Evolutionary conservation across 2,113 vertebrate genomes (phyloP).

Genomic region (Amphiprion percula): DNA sequence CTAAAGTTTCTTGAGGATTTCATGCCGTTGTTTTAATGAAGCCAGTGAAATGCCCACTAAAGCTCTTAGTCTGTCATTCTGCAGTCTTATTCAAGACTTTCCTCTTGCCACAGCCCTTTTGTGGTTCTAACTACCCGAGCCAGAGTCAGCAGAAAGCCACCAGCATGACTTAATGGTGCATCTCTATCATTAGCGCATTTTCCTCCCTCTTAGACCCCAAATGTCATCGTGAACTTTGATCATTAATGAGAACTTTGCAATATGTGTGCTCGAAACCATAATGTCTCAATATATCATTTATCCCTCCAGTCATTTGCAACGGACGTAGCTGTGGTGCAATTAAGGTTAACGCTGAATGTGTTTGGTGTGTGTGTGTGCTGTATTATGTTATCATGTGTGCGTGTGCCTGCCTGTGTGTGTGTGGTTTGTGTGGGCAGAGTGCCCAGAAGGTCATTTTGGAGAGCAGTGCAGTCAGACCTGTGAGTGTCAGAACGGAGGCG

Average conservation of each 20-base stretch:
- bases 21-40: slow-evolving; percentile 79
- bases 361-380: slow-evolving; percentile 14
- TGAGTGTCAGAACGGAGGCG: slow-evolving; percentile 74
- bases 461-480: slow-evolving; percentile 72
- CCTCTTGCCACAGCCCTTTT: slow-evolving; percentile 71
- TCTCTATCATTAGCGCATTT: slow-evolving; percentile 76
- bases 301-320: neutral
- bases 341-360: slow-evolving; percentile 21
- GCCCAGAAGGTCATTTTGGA: slow-evolving; percentile 68
- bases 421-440: slow-evolving; percentile 66
- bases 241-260: slow-evolving; percentile 59
- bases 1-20: slow-evolving; percentile 65
- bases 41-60: slow-evolving; percentile 77
- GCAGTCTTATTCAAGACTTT: slow-evolving; percentile 70
- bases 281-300: slow-evolving; percentile 30
- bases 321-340: neutral
- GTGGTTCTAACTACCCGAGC: slow-evolving; percentile 66
- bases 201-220: slow-evolving; percentile 58
- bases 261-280: slow-evolving; percentile 29
- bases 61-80: slow-evolving; percentile 77
- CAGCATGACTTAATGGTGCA: slow-evolving; percentile 73
- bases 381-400: slow-evolving; percentile 13
- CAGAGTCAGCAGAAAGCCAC: slow-evolving; percentile 77
- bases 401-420: slow-evolving; percentile 23
- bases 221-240: slow-evolving; percentile 65